Percentiles rank a stretch among this genome's conserved stretches.
Evolutionary conservation across 2,888 invertebrate genomes (phyloP).

Genomic region (Cosmia pyralina): DNA sequence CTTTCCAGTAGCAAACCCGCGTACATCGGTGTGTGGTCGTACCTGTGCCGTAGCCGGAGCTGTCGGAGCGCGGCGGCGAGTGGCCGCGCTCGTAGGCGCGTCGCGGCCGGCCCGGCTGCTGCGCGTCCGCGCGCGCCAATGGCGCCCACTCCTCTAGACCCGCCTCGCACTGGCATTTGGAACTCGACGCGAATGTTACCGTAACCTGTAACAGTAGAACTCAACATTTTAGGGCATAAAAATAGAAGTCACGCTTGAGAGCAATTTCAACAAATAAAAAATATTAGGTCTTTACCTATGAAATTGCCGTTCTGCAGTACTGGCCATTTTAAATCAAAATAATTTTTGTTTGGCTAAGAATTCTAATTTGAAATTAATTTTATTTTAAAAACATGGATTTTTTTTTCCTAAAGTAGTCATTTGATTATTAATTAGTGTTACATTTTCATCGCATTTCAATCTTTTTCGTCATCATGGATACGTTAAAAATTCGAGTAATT

Average conservation of each 20-base stretch:
- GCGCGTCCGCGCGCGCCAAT: constrained; percentile 84
- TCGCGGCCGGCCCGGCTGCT: constrained; percentile 89
- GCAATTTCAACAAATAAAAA: not conserved
- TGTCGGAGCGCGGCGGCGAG: constrained; percentile 95
- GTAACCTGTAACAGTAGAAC: constrained; percentile 90
- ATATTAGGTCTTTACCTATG: too few species aligned
- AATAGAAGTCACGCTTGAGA: not conserved
- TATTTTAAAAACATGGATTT: too few species aligned
- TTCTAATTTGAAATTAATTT: too few species aligned
- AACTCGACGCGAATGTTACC: constrained; percentile 81
- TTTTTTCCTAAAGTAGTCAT: too few species aligned
- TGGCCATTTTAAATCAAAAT: too few species aligned
- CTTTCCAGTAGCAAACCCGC: too few species aligned
- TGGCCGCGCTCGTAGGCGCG: constrained; percentile 93
- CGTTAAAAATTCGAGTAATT: too few species aligned
- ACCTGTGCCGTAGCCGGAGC: constrained; percentile 96
- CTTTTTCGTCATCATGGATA: too few species aligned
- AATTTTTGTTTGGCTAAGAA: too few species aligned
- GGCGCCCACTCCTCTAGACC: constrained; percentile 77
- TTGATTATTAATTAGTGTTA: too few species aligned
- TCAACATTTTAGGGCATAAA: not conserved
- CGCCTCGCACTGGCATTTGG: constrained; percentile 91
- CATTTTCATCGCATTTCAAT: too few species aligned
- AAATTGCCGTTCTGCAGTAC: too few species aligned
- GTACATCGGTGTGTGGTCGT: constrained; percentile 75